Percentiles rank a stretch among this genome's conserved stretches.
Evolutionary conservation across 2,797 vertebrate species (phyloP).

Genomic region (Trichosurus vulpecula): DNA sequence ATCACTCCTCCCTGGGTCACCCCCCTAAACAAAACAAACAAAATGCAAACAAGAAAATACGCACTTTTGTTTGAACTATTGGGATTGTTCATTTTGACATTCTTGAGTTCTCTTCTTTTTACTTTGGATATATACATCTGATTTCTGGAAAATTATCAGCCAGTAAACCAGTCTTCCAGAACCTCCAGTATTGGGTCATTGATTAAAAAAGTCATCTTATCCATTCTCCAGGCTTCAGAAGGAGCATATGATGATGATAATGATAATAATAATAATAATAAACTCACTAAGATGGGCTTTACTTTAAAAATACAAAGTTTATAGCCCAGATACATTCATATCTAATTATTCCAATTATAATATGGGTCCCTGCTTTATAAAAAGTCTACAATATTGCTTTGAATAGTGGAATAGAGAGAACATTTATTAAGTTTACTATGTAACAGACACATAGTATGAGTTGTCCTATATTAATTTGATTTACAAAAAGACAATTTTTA

Average conservation of each 20-base stretch:
- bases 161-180: background rate
- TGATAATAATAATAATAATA: no score
- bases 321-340: background rate
- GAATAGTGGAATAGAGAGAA: background rate
- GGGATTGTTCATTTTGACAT: background rate
- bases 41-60: rapidly evolving
- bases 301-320: background rate
- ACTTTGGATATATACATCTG: rapidly evolving
- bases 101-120: background rate
- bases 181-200: background rate
- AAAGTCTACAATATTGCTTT: background rate
- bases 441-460: background rate
- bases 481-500: background rate
- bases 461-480: background rate
- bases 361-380: background rate
- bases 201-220: background rate
- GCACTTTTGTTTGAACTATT: background rate
- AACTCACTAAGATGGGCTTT: rapidly evolving
- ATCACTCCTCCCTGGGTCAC: background rate
- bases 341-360: background rate
- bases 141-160: background rate
- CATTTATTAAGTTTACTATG: background rate
- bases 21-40: no score
- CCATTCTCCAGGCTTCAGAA: background rate
- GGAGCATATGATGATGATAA: background rate